Percentiles rank a stretch among this genome's conserved stretches.
Evolutionary conservation across 2,888 invertebrate genomes (phyloP).

Genomic region (Lithophane socia): DNA sequence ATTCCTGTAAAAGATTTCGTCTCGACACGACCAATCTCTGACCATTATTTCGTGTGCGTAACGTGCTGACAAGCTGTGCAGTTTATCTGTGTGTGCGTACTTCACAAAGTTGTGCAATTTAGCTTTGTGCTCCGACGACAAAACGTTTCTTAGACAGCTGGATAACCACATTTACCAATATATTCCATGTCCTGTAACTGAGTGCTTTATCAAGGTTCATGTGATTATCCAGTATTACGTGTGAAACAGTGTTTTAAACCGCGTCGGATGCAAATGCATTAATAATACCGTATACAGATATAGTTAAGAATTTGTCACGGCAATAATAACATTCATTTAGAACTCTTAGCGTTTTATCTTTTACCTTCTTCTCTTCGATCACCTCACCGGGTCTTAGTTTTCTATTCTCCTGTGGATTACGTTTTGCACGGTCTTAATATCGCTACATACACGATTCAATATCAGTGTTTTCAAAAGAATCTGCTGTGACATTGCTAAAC

Average conservation of each 20-base stretch:
- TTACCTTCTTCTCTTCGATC: slow-evolving; percentile 98
- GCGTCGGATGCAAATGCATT: slow-evolving; percentile 87
- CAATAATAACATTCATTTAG: slow-evolving; percentile 88
- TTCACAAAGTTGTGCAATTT: slow-evolving; percentile 88
- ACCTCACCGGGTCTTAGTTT: slow-evolving; percentile 98
- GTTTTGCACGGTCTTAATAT: slow-evolving; percentile 88
- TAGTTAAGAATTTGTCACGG: slow-evolving; percentile 88
- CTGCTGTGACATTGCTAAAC: slow-evolving; percentile 77
- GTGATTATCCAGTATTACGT: slow-evolving; percentile 83
- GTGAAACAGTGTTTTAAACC: slow-evolving; percentile 79
- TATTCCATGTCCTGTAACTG: slow-evolving; percentile 18
- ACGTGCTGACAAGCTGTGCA: slow-evolving; percentile 90
- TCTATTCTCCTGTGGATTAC: slow-evolving; percentile 94
- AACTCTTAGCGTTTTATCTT: slow-evolving; percentile 83
- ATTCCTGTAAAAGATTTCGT: slow-evolving; percentile 73
- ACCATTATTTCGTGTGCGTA: slow-evolving; percentile 86
- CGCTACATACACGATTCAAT: slow-evolving; percentile 77
- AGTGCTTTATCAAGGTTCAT: slow-evolving; percentile 63
- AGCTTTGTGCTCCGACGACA: slow-evolving; percentile 86
- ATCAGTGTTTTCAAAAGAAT: slow-evolving; percentile 75
- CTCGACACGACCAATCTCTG: slow-evolving; percentile 72
- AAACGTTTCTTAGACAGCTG: slow-evolving; percentile 79
- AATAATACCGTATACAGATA: slow-evolving; percentile 83
- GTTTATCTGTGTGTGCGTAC: slow-evolving; percentile 86
- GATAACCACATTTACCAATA: slow-evolving; percentile 79